Percentiles rank a stretch among this genome's conserved stretches.
Conservation (phyloP, 2,797 vertebrate species). For the Sitta carolinensis region DNA sequence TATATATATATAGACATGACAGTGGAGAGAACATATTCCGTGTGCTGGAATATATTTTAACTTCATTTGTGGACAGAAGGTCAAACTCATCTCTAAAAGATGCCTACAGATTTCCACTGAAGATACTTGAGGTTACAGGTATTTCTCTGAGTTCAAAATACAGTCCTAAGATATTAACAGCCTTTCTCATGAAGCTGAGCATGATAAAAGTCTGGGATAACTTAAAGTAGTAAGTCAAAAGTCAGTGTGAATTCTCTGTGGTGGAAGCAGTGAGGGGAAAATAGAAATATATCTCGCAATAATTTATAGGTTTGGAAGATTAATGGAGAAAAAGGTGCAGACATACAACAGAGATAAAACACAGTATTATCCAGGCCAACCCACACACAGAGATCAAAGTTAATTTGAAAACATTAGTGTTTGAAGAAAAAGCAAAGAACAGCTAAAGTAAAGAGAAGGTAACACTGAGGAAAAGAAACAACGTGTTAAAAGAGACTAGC, state of each 20-base stretch:
- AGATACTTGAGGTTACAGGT: neutral
- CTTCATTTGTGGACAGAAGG: neutral
- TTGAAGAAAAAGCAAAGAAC: constrained; percentile 33
- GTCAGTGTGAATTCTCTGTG: constrained; percentile 38
- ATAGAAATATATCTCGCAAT: constrained; percentile 24
- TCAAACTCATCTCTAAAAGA: neutral
- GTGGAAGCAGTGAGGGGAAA: constrained; percentile 3
- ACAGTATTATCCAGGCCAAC: constrained; percentile 30
- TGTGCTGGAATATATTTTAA: neutral
- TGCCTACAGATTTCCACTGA: neutral
- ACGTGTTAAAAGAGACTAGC: neutral
- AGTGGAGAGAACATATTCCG: neutral
- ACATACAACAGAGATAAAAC: constrained; percentile 62
- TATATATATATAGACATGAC: neutral
- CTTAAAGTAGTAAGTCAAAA: constrained; percentile 25
- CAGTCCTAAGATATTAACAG: neutral
- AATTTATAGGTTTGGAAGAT: constrained; percentile 62
- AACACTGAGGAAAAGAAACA: neutral
- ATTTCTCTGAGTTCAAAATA: constrained; percentile 1
- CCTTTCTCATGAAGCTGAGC: constrained; percentile 1
- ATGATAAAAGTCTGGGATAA: constrained; percentile 23
- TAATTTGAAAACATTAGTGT: constrained; percentile 47
- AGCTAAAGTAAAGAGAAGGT: neutral
- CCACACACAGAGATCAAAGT: constrained; percentile 16
- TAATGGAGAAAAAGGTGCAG: constrained; percentile 45